phyloP scores from a whole-genome alignment of 2,113 vertebrate species.

The Hyaena hyaena region DNA sequence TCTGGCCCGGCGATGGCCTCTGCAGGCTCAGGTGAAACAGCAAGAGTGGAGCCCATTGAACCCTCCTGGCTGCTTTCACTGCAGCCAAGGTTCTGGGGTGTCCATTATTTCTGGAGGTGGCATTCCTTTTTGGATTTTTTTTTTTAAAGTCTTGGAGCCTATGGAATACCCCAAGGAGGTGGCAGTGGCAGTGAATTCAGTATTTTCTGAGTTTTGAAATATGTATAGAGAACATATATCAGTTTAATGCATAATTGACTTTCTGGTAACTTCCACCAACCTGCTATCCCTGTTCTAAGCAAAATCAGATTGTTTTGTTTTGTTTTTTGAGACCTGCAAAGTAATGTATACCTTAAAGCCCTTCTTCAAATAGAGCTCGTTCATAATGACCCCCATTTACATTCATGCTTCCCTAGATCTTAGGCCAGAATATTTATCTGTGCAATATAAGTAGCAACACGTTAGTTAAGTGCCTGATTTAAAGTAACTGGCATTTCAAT shows the following conservation, averaged over 20 bases:
- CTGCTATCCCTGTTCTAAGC: neutral
- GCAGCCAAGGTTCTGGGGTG: neutral
- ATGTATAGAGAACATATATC: neutral
- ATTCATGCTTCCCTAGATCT: constrained; percentile 57
- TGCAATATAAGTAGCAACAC: constrained; percentile 66
- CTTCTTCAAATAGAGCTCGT: constrained; percentile 64
- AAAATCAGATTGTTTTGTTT: constrained; percentile 54
- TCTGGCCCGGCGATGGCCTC: constrained; percentile 43
- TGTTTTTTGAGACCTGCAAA: constrained; percentile 52
- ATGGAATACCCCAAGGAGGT: neutral
- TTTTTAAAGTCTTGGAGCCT: neutral
- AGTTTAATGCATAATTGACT: constrained; percentile 20
- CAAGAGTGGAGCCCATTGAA: neutral
- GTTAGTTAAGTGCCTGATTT: constrained; percentile 73
- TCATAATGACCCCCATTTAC: constrained; percentile 55
- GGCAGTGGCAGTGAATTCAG: neutral
- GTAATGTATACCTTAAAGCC: constrained; percentile 63
- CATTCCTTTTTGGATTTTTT: neutral
- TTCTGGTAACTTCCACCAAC: constrained; percentile 52
- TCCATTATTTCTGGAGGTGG: constrained; percentile 5
- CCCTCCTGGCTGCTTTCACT: neutral
- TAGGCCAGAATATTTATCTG: constrained; percentile 73
- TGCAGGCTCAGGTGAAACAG: neutral
- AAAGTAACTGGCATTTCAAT: constrained; percentile 68
- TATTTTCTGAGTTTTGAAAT: constrained; percentile 47